Conservation (phyloP, 2,888 invertebrate species). For the Chrysolina americana region DNA sequence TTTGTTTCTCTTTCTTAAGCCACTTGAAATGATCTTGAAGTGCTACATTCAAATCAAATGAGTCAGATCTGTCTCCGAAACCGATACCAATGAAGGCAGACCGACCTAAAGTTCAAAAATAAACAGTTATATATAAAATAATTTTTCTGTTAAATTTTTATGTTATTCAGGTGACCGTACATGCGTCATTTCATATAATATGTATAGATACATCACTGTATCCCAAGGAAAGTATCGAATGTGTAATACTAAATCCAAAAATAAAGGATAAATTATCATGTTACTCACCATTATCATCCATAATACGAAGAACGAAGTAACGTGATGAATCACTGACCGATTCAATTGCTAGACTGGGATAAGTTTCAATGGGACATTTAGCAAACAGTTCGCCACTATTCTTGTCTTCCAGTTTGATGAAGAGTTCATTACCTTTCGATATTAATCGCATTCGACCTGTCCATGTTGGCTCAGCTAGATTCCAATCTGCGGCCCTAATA, state of each 20-base stretch:
- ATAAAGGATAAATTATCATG: too few relatives aligned
- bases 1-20: conserved; percentile 86
- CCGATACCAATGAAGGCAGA: conserved; percentile 97
- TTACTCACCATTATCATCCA: conserved; percentile 88
- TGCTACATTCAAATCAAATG: conserved; percentile 98
- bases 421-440: conserved; percentile 87
- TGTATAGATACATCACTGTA: too few relatives aligned
- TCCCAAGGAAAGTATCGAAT: too few relatives aligned
- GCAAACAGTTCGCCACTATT: conserved; percentile 94
- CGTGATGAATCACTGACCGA: conserved; percentile 97
- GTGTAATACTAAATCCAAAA: too few relatives aligned
- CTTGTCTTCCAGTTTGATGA: conserved; percentile 97
- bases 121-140: too few relatives aligned
- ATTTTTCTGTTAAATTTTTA: too few relatives aligned
- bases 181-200: too few relatives aligned
- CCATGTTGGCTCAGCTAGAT: conserved; percentile 98
- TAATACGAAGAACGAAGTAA: conserved; percentile 96
- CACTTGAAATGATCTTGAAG: conserved; percentile 98
- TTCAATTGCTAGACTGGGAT: conserved; percentile 96
- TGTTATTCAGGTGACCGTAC: too few relatives aligned
- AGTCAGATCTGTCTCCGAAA: conserved; percentile 97
- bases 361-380: conserved; percentile 95
- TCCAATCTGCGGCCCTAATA: conserved; percentile 98
- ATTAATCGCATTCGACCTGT: conserved; percentile 96
- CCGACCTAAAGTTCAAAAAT: conserved; percentile 72